These are phyloP conservation scores for Accipiter cooperii DNA, from an alignment of 2,113 vertebrate genomes.

Conservation along the genomic window DNA sequence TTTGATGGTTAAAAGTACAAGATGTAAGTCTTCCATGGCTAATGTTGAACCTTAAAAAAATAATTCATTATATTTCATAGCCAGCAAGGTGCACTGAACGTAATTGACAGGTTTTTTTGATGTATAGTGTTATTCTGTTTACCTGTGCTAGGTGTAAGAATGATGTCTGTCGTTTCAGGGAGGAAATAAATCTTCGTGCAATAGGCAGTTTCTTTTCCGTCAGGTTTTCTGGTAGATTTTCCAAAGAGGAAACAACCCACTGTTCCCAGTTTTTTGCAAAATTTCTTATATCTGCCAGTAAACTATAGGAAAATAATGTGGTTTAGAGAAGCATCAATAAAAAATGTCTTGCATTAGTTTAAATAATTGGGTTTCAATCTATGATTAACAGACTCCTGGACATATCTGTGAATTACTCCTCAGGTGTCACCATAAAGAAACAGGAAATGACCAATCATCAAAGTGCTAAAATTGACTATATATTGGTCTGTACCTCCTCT, in stretches of 20 bases:
- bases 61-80: neutral
- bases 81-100: neutral
- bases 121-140: neutral
- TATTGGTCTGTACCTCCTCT: neutral
- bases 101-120: neutral
- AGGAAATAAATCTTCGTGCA: constrained; percentile 90
- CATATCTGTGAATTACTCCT: neutral
- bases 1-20: neutral
- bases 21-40: neutral
- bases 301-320: constrained; percentile 66
- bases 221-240: constrained; percentile 91
- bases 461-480: neutral
- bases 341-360: neutral
- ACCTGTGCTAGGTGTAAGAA: constrained; percentile 98
- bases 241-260: constrained; percentile 92
- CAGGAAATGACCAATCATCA: neutral
- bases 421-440: neutral
- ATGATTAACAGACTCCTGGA: neutral
- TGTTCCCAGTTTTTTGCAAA: constrained; percentile 99
- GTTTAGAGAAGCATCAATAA: neutral
- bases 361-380: neutral
- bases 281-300: constrained; percentile 93
- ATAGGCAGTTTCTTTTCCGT: constrained; percentile 91
- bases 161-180: constrained; percentile 93
- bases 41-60: neutral